phyloP scores from a whole-genome alignment of 2,113 vertebrate species.

The Hystrix cristata region DNA sequence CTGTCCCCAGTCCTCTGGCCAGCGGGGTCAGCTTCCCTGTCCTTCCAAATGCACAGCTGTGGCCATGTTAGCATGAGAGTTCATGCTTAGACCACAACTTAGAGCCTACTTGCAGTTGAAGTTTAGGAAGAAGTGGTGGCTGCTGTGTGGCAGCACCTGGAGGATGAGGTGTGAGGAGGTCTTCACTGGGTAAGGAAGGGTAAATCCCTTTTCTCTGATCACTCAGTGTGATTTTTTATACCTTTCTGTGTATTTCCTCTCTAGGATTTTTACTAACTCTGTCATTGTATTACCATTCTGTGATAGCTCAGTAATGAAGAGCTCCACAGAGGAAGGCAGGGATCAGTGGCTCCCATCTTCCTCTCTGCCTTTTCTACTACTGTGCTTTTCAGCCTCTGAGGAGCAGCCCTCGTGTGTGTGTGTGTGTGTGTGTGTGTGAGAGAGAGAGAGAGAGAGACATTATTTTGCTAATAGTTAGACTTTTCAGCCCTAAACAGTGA shows the following conservation, averaged over 20 bases:
- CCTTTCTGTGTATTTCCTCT: not conserved
- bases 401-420: not conserved
- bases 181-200: not conserved
- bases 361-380: not conserved
- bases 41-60: not conserved
- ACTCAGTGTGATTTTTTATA: not conserved
- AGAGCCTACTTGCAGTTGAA: not conserved
- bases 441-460: too few relatives aligned
- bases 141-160: fast-evolving
- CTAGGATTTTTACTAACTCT: not conserved
- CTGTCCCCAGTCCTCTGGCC: not conserved
- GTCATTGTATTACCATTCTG: not conserved
- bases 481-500: not conserved
- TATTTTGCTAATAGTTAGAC: not conserved
- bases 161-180: fast-evolving
- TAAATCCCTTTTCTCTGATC: not conserved
- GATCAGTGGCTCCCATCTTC: not conserved
- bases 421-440: too few relatives aligned
- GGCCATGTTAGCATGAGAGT: too few relatives aligned
- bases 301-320: not conserved
- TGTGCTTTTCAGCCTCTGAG: not conserved
- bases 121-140: not conserved
- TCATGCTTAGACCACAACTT: not conserved
- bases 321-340: not conserved
- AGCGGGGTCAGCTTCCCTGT: not conserved